Conservation (phyloP, 2,888 invertebrate genomes). For the Aphrophora alni region DNA sequence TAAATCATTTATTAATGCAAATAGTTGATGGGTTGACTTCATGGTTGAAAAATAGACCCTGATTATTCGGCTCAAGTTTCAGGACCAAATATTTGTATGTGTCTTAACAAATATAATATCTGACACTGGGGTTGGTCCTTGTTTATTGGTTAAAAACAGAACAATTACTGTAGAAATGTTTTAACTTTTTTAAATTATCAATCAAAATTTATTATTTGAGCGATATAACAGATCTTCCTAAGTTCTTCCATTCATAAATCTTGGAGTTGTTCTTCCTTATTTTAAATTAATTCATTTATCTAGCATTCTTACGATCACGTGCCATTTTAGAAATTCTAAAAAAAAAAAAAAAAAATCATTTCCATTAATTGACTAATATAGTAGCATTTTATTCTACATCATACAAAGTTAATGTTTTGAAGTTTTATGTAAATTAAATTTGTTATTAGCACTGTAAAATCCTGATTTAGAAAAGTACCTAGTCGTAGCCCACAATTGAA, state of each 20-base stretch:
- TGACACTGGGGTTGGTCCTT: background rate
- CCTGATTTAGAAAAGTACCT: background rate
- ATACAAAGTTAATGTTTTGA: background rate
- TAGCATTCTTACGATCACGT: background rate
- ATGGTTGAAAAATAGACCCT: background rate
- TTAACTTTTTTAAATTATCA: background rate
- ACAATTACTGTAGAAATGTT: background rate
- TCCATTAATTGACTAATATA: background rate
- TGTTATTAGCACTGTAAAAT: background rate
- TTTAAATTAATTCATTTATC: background rate
- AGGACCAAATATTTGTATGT: background rate
- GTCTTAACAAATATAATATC: background rate
- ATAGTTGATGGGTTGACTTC: background rate
- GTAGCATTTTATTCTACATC: background rate
- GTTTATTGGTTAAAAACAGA: background rate
- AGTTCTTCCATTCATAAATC: background rate
- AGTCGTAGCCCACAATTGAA: slow-evolving; percentile 6
- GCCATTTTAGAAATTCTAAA: background rate
- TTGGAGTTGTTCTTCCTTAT: background rate
- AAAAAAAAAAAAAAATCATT: too few relatives aligned
- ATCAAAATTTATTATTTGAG: background rate
- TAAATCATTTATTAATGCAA: background rate
- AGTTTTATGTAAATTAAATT: background rate
- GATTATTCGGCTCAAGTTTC: background rate
- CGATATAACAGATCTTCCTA: background rate